Conservation (phyloP, 2,113 vertebrate genomes). For the Cheilinus undulatus region DNA sequence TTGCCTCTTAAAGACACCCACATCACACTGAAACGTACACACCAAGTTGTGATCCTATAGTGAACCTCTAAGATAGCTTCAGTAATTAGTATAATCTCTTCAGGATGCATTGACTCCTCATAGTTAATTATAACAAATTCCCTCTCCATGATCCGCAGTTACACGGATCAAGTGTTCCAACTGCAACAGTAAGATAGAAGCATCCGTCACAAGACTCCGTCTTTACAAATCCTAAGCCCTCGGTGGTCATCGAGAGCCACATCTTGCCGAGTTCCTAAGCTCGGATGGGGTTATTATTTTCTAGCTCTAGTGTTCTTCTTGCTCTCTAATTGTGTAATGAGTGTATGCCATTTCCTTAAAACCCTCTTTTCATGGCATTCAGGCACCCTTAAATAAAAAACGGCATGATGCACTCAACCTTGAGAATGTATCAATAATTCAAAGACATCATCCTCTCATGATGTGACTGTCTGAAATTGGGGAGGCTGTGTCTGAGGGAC, state of each 20-base stretch:
- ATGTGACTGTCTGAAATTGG: constrained; percentile 76
- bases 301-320: constrained; percentile 32
- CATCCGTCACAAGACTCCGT: constrained; percentile 49
- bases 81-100: constrained; percentile 69
- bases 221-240: constrained; percentile 38
- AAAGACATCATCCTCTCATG: constrained; percentile 80
- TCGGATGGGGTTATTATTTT: constrained; percentile 37
- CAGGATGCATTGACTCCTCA: constrained; percentile 59
- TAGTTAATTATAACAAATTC: constrained; percentile 74
- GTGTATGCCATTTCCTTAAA: constrained; percentile 44
- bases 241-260: constrained; percentile 52
- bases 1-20: constrained; percentile 35
- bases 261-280: constrained; percentile 20
- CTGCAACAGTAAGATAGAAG: constrained; percentile 41
- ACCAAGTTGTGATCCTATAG: constrained; percentile 54
- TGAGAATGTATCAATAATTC: constrained; percentile 83
- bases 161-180: constrained; percentile 56
- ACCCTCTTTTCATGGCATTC: constrained; percentile 38
- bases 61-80: constrained; percentile 61
- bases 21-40: constrained; percentile 41
- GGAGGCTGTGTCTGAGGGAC: constrained; percentile 70
- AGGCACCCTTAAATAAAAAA: constrained; percentile 64
- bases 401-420: constrained; percentile 76
- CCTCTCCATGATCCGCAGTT: constrained; percentile 38
- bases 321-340: constrained; percentile 62